Conservation (phyloP, 1,140 invertebrate species). For the Elymnias hypermnestra region DNA sequence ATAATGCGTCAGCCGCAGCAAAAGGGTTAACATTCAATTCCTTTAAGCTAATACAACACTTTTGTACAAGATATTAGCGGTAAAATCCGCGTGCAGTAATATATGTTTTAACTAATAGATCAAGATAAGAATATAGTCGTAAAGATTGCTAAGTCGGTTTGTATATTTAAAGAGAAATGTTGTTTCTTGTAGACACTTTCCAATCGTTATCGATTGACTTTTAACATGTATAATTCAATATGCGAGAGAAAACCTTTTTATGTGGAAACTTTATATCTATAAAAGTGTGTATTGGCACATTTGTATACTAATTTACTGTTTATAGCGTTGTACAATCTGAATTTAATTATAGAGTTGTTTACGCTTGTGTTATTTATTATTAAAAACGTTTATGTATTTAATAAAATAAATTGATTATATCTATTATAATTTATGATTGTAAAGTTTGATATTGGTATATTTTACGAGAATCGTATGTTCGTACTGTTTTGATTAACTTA, state of each 20-base stretch:
- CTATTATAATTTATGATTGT: too few relatives aligned
- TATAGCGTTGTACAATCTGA: not conserved
- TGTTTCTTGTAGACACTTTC: constrained; percentile 10
- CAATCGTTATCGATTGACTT: constrained; percentile 13
- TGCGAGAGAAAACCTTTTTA: constrained; percentile 4
- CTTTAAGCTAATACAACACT: constrained; percentile 6
- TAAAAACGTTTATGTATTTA: too few relatives aligned
- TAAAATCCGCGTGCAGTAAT: constrained; percentile 3
- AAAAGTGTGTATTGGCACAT: not conserved
- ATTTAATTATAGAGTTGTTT: too few relatives aligned
- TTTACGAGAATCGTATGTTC: too few relatives aligned
- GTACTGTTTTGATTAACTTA: too few relatives aligned
- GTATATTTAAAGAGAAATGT: constrained; percentile 11
- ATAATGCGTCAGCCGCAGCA: too few relatives aligned
- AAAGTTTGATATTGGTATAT: too few relatives aligned
- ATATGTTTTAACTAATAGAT: constrained; percentile 9
- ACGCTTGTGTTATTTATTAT: too few relatives aligned
- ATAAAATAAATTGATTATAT: too few relatives aligned
- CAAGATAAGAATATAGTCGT: constrained; percentile 18
- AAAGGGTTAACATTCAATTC: not conserved
- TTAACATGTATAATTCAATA: constrained; percentile 6
- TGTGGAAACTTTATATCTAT: not conserved
- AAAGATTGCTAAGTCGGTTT: constrained; percentile 14
- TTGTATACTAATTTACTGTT: not conserved
- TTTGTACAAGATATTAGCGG: not conserved